Percentiles rank a stretch among this genome's conserved stretches.
Conservation (phyloP, 2,888 invertebrate genomes). For the Chloroclysta siterata region DNA sequence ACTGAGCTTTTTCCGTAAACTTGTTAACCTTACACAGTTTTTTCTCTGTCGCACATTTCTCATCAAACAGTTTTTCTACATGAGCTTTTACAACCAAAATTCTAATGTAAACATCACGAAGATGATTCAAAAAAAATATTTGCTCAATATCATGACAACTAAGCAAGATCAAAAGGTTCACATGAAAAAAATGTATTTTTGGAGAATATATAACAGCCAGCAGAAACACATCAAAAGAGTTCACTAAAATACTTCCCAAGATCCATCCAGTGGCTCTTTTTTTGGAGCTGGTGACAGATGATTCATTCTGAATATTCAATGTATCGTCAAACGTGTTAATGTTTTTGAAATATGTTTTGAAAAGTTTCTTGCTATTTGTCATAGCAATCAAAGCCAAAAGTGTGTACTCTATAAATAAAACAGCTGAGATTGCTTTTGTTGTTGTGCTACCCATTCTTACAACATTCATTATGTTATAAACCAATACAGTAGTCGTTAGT, state of each 20-base stretch:
- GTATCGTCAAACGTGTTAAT: constrained; percentile 56
- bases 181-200: not conserved
- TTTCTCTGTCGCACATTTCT: constrained; percentile 34
- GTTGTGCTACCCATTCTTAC: not conserved
- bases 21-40: constrained; percentile 51
- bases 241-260: constrained; percentile 41
- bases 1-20: constrained; percentile 53
- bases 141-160: constrained; percentile 62
- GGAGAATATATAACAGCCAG: constrained; percentile 5
- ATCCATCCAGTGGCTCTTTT: constrained; percentile 45
- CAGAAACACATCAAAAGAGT: constrained; percentile 44
- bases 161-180: constrained; percentile 39
- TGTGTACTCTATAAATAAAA: constrained; percentile 48
- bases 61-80: constrained; percentile 51
- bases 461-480: constrained; percentile 8
- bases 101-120: constrained; percentile 55
- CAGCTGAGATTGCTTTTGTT: not conserved
- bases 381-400: constrained; percentile 50
- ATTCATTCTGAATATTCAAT: constrained; percentile 56
- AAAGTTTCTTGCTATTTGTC: constrained; percentile 47
- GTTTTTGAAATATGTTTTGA: constrained; percentile 52
- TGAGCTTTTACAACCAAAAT: constrained; percentile 63
- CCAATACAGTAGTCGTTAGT: constrained; percentile 4
- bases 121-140: constrained; percentile 55
- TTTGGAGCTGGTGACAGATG: constrained; percentile 44